Percentiles rank a stretch among this genome's conserved stretches.
phyloP scores from a whole-genome alignment of 2,888 invertebrate genomes.

The Apeira syringaria region DNA sequence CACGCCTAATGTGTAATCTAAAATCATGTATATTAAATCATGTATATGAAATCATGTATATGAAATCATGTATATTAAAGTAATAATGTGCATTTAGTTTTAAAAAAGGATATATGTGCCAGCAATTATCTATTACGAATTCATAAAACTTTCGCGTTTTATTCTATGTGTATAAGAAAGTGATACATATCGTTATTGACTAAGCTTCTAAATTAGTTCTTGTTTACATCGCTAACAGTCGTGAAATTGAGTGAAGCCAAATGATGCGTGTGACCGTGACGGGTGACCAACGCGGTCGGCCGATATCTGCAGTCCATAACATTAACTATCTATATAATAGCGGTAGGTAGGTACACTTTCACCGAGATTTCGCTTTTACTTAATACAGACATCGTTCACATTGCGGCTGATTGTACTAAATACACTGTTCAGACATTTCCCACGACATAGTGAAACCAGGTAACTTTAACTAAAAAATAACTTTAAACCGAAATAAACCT shows the following conservation, averaged over 20 bases:
- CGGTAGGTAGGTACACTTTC: conserved; percentile 34
- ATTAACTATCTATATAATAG: conserved; percentile 16
- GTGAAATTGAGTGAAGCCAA: conserved; percentile 13
- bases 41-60: no score
- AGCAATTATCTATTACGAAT: no score
- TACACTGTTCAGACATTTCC: conserved; percentile 26
- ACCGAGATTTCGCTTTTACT: conserved; percentile 35
- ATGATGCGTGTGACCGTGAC: conserved; percentile 13
- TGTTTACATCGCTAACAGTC: conserved; percentile 10
- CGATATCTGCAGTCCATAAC: conserved; percentile 1
- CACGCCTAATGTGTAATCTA: no score
- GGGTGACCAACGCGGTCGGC: conserved; percentile 3
- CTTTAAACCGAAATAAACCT: conserved; percentile 10
- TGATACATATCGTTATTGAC: no score
- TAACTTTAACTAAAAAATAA: conserved; percentile 8
- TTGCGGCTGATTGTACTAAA: conserved; percentile 6
- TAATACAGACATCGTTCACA: conserved; percentile 25
- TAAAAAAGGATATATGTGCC: no score
- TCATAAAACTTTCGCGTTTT: no score
- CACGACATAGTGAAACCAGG: conserved; percentile 31
- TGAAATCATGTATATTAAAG: no score
- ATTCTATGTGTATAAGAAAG: no score
- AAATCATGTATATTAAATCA: no score
- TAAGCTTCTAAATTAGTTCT: conserved; percentile 1
- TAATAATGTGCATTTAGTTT: no score